Evolutionary conservation across 2,797 vertebrate species (phyloP).

Genomic region (Australoheros facetus): DNA sequence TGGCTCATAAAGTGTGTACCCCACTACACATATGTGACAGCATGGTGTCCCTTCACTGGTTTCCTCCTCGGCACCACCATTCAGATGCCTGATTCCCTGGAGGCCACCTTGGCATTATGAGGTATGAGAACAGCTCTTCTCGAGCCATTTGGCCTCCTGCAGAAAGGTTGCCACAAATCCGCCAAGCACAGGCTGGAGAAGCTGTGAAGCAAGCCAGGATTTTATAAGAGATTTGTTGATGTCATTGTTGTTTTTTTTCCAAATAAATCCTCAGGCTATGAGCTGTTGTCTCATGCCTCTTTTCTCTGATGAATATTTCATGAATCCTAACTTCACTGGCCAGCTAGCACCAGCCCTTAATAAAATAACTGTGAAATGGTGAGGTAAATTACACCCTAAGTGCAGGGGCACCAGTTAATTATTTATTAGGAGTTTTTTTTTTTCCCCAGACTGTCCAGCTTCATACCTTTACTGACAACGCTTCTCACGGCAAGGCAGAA

Average conservation of each 20-base stretch:
- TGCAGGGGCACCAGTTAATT: conserved; percentile 75
- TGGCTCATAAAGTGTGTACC: conserved; percentile 31
- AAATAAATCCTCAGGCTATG: conserved; percentile 69
- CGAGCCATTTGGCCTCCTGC: conserved; percentile 65
- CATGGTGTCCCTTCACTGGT: conserved; percentile 17
- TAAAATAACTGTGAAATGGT: conserved; percentile 74
- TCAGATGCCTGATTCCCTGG: conserved; percentile 45
- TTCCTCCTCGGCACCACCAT: conserved; percentile 13
- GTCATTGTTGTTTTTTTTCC: conserved; percentile 53
- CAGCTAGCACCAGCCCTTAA: conserved; percentile 66
- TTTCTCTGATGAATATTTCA: conserved; percentile 78
- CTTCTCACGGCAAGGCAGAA: conserved; percentile 62
- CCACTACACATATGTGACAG: conserved; percentile 19
- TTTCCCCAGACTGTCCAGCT: conserved; percentile 48
- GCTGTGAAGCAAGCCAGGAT: conserved; percentile 54
- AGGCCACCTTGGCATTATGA: conserved; percentile 62
- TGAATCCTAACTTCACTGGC: conserved; percentile 68
- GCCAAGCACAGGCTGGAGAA: conserved; percentile 27
- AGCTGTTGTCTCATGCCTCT: conserved; percentile 59
- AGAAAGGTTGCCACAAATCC: conserved; percentile 72
- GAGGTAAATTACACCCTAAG: conserved; percentile 78
- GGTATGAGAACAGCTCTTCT: conserved; percentile 62
- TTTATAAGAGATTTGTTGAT: conserved; percentile 74
- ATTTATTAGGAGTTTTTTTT: conserved; percentile 66
- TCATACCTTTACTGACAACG: conserved; percentile 71